These are phyloP conservation scores for Drosophila guanche DNA, from an alignment of 1,140 invertebrate genomes.

Conservation along the genomic window DNA sequence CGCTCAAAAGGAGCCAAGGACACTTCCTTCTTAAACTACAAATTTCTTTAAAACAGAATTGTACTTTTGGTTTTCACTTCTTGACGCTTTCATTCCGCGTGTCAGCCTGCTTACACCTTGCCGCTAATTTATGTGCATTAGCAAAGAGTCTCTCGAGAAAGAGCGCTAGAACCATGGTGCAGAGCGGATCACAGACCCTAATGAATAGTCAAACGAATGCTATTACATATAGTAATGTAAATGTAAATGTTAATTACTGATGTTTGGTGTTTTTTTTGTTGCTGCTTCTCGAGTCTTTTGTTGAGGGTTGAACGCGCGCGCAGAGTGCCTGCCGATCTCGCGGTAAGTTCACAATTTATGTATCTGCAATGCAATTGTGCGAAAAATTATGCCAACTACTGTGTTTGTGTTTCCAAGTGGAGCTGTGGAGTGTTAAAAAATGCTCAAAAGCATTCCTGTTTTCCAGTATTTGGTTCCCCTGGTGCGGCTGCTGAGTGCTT, in stretches of 20 bases:
- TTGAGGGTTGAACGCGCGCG: constrained; percentile 25
- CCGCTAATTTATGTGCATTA: constrained; percentile 66
- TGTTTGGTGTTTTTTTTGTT: constrained; percentile 9
- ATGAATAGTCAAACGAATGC: constrained; percentile 43
- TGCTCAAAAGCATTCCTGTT: constrained; percentile 36
- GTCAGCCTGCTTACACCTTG: constrained; percentile 50
- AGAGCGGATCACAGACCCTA: constrained; percentile 29
- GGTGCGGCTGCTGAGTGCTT: too few relatives aligned
- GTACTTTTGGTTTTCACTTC: constrained; percentile 17
- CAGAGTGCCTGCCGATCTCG: too few relatives aligned
- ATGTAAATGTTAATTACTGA: constrained; percentile 59
- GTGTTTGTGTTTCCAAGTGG: constrained; percentile 13
- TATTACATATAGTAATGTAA: constrained; percentile 29
- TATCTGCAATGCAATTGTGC: constrained; percentile 65
- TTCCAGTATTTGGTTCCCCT: constrained; percentile 12
- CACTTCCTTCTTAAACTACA: too few relatives aligned
- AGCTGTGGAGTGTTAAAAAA: constrained; percentile 29
- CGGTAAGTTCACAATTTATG: constrained; percentile 25
- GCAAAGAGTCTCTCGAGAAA: constrained; percentile 22
- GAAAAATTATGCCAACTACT: constrained; percentile 60
- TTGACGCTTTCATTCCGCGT: constrained; percentile 4
- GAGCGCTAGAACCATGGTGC: constrained; percentile 24
- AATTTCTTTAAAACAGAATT: too few relatives aligned
- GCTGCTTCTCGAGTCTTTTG: constrained; percentile 61
- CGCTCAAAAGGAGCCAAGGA: too few relatives aligned